A percentile compares a stretch with the other conserved stretches of the same genome.
Conservation (phyloP, 2,888 invertebrate genomes). For the Lydus trimaculatus region DNA sequence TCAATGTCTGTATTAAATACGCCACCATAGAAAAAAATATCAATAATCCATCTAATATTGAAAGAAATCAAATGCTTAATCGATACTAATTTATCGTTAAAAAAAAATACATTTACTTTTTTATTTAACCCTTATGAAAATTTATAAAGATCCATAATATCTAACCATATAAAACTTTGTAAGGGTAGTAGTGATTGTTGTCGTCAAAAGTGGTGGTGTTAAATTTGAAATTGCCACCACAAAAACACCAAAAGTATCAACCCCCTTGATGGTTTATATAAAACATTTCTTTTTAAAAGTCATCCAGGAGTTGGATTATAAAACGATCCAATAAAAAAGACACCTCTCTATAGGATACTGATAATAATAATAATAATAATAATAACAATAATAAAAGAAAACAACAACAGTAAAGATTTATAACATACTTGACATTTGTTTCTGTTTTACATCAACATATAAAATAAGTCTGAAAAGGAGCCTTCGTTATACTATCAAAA, state of each 20-base stretch:
- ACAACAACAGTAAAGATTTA: constrained; percentile 30
- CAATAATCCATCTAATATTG: background rate
- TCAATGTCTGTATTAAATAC: background rate
- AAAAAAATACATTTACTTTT: background rate
- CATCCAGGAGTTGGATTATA: constrained; percentile 53
- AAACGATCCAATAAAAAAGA: constrained; percentile 54
- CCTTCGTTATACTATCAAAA: background rate
- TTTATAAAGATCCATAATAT: background rate
- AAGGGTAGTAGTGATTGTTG: background rate
- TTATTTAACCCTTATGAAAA: background rate
- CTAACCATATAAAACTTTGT: background rate
- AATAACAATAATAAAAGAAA: background rate
- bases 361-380: constrained; percentile 2
- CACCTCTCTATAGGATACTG: constrained; percentile 49
- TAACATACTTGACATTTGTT: constrained; percentile 54
- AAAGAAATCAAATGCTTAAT: background rate
- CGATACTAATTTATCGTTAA: background rate
- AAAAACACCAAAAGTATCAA: constrained; percentile 52
- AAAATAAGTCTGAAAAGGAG: constrained; percentile 36
- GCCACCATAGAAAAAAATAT: background rate
- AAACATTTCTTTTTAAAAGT: constrained; percentile 55
- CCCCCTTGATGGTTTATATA: constrained; percentile 50
- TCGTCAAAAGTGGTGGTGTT: constrained; percentile 18
- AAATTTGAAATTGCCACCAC: constrained; percentile 49
- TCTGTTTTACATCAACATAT: constrained; percentile 45